phyloP scores from a whole-genome alignment of 2,888 invertebrate species.

The Drosophila emarginata region DNA sequence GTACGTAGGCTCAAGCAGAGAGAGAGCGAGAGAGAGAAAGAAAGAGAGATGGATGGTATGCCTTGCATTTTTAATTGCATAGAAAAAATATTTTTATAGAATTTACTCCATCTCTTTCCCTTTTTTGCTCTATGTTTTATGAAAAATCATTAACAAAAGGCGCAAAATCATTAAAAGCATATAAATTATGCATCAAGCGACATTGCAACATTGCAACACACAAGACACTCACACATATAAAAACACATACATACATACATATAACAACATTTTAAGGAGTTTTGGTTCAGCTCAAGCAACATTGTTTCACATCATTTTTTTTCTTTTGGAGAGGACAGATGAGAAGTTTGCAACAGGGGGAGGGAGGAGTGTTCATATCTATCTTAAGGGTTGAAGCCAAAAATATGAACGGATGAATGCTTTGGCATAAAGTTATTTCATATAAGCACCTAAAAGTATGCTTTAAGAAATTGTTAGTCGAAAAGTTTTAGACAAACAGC shows the following conservation, averaged over 20 bases:
- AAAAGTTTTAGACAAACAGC: conserved; percentile 27
- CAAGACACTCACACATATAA: neutral
- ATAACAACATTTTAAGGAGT: conserved; percentile 32
- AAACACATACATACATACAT: neutral
- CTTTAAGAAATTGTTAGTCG: conserved; percentile 59
- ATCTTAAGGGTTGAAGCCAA: conserved; percentile 11
- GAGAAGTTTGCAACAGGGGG: neutral
- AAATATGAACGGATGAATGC: conserved; percentile 18
- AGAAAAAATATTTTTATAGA: conserved; percentile 40
- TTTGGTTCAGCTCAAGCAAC: neutral
- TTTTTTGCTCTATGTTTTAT: conserved; percentile 67
- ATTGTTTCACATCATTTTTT: conserved; percentile 1
- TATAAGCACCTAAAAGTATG: conserved; percentile 65
- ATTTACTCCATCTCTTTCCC: conserved; percentile 44
- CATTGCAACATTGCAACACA: conserved; percentile 36
- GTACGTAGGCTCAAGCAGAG: conserved; percentile 33
- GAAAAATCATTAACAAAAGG: conserved; percentile 65
- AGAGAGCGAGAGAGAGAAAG: conserved; percentile 48
- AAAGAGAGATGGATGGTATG: conserved; percentile 20
- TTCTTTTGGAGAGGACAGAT: neutral
- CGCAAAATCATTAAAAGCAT: conserved; percentile 71
- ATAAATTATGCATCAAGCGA: conserved; percentile 65
- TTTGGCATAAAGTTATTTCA: conserved; percentile 53
- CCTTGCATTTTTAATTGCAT: conserved; percentile 75
- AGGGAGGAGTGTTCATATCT: conserved; percentile 38